These are phyloP conservation scores for Vultur gryphus DNA, from an alignment of 2,797 vertebrate genomes.

Conservation along the genomic window DNA sequence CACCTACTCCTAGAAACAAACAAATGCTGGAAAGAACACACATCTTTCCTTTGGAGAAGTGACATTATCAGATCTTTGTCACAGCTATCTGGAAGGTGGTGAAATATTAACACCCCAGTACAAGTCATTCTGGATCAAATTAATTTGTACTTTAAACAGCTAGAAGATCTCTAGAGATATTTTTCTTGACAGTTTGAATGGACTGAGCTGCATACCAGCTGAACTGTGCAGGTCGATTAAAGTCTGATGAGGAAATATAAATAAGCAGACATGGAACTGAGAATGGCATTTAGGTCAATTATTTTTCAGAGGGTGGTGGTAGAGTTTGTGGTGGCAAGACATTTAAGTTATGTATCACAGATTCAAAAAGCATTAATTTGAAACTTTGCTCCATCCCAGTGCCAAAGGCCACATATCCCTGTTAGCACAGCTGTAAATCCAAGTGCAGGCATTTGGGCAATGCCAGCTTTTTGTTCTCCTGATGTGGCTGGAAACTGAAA, in stretches of 20 bases:
- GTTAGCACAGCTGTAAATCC: constrained; percentile 16
- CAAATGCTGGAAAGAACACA: background rate
- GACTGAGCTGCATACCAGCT: background rate
- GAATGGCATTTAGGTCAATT: background rate
- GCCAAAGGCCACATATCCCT: background rate
- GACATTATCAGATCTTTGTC: background rate
- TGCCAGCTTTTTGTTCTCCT: background rate
- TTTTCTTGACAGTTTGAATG: background rate
- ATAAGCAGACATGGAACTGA: background rate
- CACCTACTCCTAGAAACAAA: background rate
- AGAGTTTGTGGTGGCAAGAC: background rate
- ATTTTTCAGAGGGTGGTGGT: background rate
- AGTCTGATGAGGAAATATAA: constrained; percentile 9
- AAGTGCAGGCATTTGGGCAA: background rate
- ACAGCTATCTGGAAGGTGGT: background rate
- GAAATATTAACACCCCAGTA: background rate
- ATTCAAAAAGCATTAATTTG: background rate
- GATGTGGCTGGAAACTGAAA: background rate
- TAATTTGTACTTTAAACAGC: background rate
- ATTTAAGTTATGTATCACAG: background rate
- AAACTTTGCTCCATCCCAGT: background rate
- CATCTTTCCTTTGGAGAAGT: background rate
- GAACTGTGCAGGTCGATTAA: background rate
- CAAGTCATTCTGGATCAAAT: background rate
- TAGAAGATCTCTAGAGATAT: background rate